Base-by-base conservation (phyloP, 1,140 invertebrate genomes). In the Drosophila baimaii region DNA sequence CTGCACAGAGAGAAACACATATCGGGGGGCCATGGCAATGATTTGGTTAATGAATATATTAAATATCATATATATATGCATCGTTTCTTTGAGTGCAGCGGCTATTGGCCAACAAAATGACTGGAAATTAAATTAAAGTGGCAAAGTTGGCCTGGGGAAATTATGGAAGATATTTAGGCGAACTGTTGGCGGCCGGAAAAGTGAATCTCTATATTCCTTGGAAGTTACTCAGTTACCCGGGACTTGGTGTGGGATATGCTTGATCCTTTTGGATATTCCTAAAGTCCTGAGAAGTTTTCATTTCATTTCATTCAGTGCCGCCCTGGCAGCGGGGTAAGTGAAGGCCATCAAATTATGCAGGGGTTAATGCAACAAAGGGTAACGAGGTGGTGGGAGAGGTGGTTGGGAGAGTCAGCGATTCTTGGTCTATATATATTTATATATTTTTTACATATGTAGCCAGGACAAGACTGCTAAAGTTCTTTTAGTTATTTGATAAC, bases 111-210 rank as follows among this genome's bases (percentile, higher is more conserved):
- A 54, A 41, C 41, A 47, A 66, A 88, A 74, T 80, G 61, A 71
- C 74, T 80, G 83, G 65, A 89, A 85, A 85, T 80, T 80, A 81
- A 81, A 81, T 82, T 70, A 88, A 83, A 81, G 77, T 86, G 68
- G 64, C 57, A 61, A 82, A 68, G 58, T 66, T 62, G 58, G 59
- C 69, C 43, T 64, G 43, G 52, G 64, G 65, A 77, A 77, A 75
- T 82, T 73, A 63, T 59, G 62, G 73, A 33, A 44, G 49, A 75
- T 75, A 75, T 75, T 65, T 49, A 29, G 49, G 37, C 29, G 17
- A 55, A 57, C 37, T 51, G 35, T 27, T 62, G 31, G 27, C 29
- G 49, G n/a, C 21, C 21, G 13, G 43, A 5, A 23, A 17, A 15
- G 29, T 15, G 15, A 52, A 33, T n/a, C 33, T 10, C 35, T 17